Evolutionary conservation across 2,797 vertebrate species (phyloP).

Genomic region (Etheostoma perlongum): DNA sequence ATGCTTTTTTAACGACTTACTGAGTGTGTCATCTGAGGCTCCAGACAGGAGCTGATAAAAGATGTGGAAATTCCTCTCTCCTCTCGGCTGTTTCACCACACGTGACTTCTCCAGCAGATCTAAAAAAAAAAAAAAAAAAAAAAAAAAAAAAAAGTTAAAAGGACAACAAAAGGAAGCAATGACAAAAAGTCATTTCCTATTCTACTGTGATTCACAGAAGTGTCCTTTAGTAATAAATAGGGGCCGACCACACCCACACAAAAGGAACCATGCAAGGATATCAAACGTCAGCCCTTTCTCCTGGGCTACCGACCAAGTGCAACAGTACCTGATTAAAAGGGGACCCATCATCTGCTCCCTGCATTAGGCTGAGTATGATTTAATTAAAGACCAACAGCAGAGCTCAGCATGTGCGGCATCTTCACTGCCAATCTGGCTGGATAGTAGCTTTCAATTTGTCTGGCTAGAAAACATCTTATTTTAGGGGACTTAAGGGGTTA

Average conservation of each 20-base stretch:
- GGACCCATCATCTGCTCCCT: conserved; percentile 58
- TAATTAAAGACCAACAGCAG: conserved; percentile 67
- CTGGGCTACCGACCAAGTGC: conserved; percentile 57
- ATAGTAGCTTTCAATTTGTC: conserved; percentile 9
- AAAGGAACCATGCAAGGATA: conserved; percentile 43
- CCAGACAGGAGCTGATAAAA: conserved; percentile 98
- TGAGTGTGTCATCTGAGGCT: conserved; percentile 93
- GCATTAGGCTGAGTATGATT: conserved; percentile 66
- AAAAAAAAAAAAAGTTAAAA: conserved; percentile 26
- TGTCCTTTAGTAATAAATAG: conserved; percentile 10
- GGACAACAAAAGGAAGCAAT: conserved; percentile 50
- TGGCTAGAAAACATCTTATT: conserved; percentile 38
- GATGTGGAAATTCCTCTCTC: conserved; percentile 98
- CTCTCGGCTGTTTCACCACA: conserved; percentile 96
- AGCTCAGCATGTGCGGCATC: conserved; percentile 47
- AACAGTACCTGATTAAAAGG: conserved; percentile 72
- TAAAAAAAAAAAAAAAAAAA: conserved; percentile 64
- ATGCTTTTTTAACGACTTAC: conserved; percentile 83
- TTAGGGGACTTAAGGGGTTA: conserved; percentile 12
- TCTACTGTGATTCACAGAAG: conserved; percentile 4
- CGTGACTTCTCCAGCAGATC: conserved; percentile 99
- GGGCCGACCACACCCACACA: background rate
- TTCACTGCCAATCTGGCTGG: conserved; percentile 22
- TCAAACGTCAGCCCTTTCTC: conserved; percentile 61
- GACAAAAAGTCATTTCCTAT: conserved; percentile 11